phyloP scores from a whole-genome alignment of 2,113 vertebrate genomes.

The Chitala chitala region DNA sequence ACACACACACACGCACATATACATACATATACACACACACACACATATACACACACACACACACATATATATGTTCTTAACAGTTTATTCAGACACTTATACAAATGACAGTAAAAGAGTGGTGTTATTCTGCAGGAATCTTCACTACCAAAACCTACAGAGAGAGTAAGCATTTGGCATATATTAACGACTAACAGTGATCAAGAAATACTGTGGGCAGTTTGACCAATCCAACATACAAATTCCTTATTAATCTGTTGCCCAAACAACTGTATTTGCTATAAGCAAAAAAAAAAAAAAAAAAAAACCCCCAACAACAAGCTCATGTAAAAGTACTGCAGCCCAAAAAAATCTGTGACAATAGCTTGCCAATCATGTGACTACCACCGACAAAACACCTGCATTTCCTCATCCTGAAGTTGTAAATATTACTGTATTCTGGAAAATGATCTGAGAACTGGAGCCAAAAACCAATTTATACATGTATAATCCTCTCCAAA shows the following conservation, averaged over 20 bases:
- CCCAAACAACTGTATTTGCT: background rate
- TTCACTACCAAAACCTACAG: background rate
- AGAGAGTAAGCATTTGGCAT: background rate
- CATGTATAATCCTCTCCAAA: too few species aligned
- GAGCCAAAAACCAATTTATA: background rate
- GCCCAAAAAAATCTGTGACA: background rate
- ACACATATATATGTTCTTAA: slow-evolving; percentile 6
- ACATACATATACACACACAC: too few species aligned
- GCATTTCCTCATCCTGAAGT: too few species aligned
- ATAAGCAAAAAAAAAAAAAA: background rate
- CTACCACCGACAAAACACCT: too few species aligned
- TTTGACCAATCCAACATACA: too few species aligned
- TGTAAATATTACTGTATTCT: too few species aligned
- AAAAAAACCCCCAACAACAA: too few species aligned
- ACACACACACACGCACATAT: too few species aligned
- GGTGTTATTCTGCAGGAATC: too few species aligned
- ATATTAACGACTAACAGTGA: background rate
- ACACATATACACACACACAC: background rate
- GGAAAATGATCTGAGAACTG: background rate
- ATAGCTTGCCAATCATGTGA: background rate
- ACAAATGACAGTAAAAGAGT: background rate
- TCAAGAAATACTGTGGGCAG: background rate
- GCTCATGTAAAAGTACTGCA: background rate
- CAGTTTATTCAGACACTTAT: slow-evolving; percentile 10
- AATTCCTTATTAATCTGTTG: too few species aligned